These are phyloP conservation scores for Actinia tenebrosa DNA, from an alignment of 64 coral and sea anemone species.

Conservation along the genomic window DNA sequence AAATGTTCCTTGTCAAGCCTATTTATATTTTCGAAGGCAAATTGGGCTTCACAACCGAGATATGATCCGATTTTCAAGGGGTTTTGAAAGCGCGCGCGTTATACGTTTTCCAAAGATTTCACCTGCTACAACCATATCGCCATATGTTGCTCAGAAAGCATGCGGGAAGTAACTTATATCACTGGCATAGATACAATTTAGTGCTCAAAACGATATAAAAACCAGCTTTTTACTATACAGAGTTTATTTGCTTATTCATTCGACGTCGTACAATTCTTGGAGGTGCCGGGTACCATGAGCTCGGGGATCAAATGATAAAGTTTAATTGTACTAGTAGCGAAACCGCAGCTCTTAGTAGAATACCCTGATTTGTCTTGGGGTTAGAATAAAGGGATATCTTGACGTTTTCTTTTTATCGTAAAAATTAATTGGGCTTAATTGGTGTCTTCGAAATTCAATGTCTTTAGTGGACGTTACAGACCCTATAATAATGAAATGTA, in stretches of 20 bases:
- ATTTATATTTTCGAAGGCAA: background rate
- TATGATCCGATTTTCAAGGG: background rate
- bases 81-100: background rate
- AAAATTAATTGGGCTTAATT: conserved; percentile 99
- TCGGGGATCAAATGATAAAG: conserved; percentile 50
- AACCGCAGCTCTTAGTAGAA: conserved; percentile 73
- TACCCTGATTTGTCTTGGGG: conserved; percentile 66
- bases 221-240: conserved; percentile 82
- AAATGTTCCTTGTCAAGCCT: background rate
- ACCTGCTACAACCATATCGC: background rate
- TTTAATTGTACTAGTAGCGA: conserved; percentile 67
- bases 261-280: conserved; percentile 48
- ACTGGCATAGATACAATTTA: conserved; percentile 73
- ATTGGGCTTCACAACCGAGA: background rate
- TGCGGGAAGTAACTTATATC: conserved; percentile 40
- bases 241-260: conserved; percentile 73
- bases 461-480: conserved; percentile 66
- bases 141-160: background rate
- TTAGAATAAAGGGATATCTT: conserved; percentile 61
- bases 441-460: conserved; percentile 95
- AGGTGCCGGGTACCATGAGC: background rate
- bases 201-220: conserved; percentile 64
- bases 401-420: conserved; percentile 96
- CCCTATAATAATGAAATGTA: conserved; percentile 36
- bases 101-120: background rate